phyloP scores from a whole-genome alignment of 2,113 vertebrate genomes.

The Nothoprocta pentlandii region DNA sequence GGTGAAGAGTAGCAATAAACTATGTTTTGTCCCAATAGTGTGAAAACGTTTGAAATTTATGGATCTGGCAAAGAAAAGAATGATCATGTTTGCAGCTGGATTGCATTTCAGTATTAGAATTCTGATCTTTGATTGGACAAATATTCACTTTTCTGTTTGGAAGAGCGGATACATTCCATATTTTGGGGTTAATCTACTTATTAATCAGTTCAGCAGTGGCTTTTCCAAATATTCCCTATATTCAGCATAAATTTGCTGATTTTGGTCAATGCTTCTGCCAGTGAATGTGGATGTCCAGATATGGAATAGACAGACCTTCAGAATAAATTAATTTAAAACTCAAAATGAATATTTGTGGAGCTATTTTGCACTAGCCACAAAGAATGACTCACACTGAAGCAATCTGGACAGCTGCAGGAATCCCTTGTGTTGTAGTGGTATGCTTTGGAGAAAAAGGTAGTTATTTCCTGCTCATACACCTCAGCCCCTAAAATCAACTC shows the following conservation, averaged over 20 bases:
- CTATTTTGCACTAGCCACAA: not conserved
- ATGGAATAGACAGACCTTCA: not conserved
- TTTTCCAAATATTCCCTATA: not conserved
- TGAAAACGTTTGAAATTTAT: slow-evolving; percentile 41
- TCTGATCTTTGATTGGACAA: slow-evolving; percentile 24
- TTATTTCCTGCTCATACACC: not conserved
- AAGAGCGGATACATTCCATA: not conserved
- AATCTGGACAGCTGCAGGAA: not conserved
- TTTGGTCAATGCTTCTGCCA: not conserved
- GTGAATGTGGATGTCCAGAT: not conserved
- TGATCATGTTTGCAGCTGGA: slow-evolving; percentile 34
- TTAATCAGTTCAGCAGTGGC: not conserved
- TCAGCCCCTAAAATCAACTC: not conserved
- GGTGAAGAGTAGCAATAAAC: not conserved
- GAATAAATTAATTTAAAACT: not conserved
- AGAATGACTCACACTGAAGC: not conserved
- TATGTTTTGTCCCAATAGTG: not conserved
- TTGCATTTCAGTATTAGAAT: slow-evolving; percentile 33
- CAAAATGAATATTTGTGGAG: not conserved
- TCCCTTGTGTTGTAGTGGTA: not conserved
- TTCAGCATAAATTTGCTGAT: not conserved
- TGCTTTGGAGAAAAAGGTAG: not conserved
- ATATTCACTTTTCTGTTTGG: not conserved
- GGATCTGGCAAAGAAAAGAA: slow-evolving; percentile 23
- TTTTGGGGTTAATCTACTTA: not conserved